Base-by-base conservation (phyloP, 2,888 invertebrate species). In the Harpalus rufipes region DNA sequence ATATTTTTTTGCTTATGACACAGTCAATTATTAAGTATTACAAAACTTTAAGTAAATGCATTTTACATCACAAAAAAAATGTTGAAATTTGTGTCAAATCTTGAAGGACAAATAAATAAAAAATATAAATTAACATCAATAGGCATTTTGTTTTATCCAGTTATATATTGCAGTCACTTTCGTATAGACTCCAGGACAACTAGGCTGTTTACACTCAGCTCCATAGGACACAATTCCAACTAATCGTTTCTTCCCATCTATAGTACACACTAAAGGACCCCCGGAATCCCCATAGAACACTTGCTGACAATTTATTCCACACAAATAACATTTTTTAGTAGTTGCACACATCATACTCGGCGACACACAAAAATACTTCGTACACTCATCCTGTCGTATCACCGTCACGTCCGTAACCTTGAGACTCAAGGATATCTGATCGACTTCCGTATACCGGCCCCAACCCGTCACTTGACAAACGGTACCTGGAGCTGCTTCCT, bases 161-260 rank as follows among this genome's bases (percentile, higher is more conserved):
- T 78, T 14, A 25, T 25, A n/a, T 5, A 59, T 10, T 8, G 21
- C 58, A 7, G 78, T 10, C 2, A 80, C 21, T 16, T 63, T 80
- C 4, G 61, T 63, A 21, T 63, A 80, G 4, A 80, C 80, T 7
- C 59, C 61, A 41, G 80, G 80, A 39, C 14, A 18, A 14, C n/a
- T 12, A 39, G 63, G 39, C 14, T 63, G n/a, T 7, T 25, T n/a
- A 18, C 80, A 80, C 0, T 21, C 18, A 21, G 12, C 12, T 32
- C 79, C 79, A 58, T 21, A 79, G 0, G 80, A 80, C 7, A 63
- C 44, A 41, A 80, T 14, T 39, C 80, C 80, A 63, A 63, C 10
- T 18, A 80, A 59, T 10, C 44, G 8, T 7, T 12, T 8, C 12
- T 7, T 51, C 44, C 44, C 44, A 51, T 51, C 44, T 51, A 51